Evolutionary conservation across 2,888 invertebrate species (phyloP), one percentile per base, ranked within the genome.

Genomic region (Clanis bilineata): DNA sequence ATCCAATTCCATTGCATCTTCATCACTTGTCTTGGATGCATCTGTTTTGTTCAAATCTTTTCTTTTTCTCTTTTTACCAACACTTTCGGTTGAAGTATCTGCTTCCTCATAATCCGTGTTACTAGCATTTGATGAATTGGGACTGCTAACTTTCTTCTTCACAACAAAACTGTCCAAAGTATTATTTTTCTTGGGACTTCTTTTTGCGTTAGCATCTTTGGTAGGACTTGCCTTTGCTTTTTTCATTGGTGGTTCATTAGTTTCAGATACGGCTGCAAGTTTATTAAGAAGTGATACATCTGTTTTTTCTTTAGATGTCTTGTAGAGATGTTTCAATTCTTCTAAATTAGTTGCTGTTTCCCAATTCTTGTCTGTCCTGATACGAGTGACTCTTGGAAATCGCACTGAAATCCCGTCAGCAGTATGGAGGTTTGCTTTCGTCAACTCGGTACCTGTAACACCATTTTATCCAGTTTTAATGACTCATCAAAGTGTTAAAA

Each of bases 391-490:
- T 68, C 98, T 94, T 0, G 98, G 98, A 90, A 98, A 98, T 58
- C 98, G 93, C 51, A 98, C 97, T 2, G 98, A 98, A 73, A 99
- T 98, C 1, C 98, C 98, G 72, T 96, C 95, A 0, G 98, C 98
- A 1, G 98, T 98, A 79, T 99, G 98, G 5, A 96, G 93, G 60
- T 95, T 95, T 2, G 96, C 95, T 80, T 95, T 95, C 1, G 96
- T 95, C 68, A 96, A 94, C 83, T 96, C 96, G 0, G 96, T 96
- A 0, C 96, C 94, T 92, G 79, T 18, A 79, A 83, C 21, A 38
- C 3, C 47, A 41, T 43, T 21, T 43, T 32, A 54, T 28, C 7
- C 15, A 9, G 45, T 18, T 58, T n/a, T n/a, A n/a, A n/a, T n/a
- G n/a, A n/a, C n/a, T n/a, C n/a, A n/a, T n/a, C n/a, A n/a, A n/a